Conservation (phyloP, 2,888 invertebrate species). For the Drosophila lutescens region DNA sequence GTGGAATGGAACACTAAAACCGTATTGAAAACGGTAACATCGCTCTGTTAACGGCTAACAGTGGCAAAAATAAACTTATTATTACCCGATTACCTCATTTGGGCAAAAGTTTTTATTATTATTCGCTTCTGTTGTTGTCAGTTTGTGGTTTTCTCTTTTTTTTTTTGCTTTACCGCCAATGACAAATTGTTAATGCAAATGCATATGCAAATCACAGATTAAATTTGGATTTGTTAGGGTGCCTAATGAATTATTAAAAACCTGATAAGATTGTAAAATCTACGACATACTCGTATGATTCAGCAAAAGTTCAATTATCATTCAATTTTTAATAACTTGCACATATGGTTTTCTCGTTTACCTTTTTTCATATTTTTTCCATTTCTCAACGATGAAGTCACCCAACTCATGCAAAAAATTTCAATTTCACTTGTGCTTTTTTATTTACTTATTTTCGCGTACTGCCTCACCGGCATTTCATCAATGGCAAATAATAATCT, state of each 20-base stretch:
- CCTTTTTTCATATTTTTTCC: conserved; percentile 18
- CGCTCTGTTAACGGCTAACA: conserved; percentile 54
- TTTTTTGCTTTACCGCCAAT: conserved; percentile 39
- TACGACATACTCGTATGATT: conserved; percentile 4
- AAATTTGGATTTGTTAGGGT: conserved; percentile 18
- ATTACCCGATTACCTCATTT: conserved; percentile 83
- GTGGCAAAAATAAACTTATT: conserved; percentile 74
- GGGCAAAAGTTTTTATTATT: conserved; percentile 77
- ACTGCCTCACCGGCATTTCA: conserved; percentile 8
- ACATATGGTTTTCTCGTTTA: conserved; percentile 26
- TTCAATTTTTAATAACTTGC: conserved; percentile 19
- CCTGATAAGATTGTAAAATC: conserved; percentile 21
- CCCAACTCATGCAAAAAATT: conserved; percentile 26
- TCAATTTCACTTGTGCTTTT: conserved; percentile 27
- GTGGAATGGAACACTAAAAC: conserved; percentile 15
- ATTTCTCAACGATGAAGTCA: conserved; percentile 47
- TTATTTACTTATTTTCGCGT: conserved; percentile 37
- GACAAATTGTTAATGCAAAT: conserved; percentile 66
- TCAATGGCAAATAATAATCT: conserved; percentile 9
- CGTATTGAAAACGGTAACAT: conserved; percentile 23
- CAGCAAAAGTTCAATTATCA: conserved; percentile 23
- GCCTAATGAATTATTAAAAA: conserved; percentile 4
- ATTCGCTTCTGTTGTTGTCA: conserved; percentile 24
- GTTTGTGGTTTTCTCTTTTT: conserved; percentile 34
- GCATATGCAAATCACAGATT: conserved; percentile 19